Conservation (phyloP, 2,113 vertebrate species). For the Pseudorectes ferrugineus region DNA sequence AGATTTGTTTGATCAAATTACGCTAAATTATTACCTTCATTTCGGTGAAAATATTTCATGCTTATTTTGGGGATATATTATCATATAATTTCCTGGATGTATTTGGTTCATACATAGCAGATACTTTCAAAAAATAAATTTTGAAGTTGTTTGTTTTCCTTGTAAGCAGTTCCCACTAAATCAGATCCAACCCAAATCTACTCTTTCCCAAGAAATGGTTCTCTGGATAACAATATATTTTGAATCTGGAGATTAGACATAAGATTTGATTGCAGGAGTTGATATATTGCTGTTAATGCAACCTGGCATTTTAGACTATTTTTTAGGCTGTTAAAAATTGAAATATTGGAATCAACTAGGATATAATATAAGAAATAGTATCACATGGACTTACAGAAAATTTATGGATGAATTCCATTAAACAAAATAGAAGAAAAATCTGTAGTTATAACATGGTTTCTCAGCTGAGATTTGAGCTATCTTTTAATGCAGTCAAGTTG, state of each 20-base stretch:
- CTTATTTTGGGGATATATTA: neutral
- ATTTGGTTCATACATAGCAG: neutral
- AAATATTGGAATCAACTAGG: neutral
- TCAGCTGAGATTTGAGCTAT: neutral
- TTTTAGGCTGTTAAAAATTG: neutral
- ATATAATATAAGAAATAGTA: neutral
- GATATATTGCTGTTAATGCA: neutral
- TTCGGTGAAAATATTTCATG: neutral
- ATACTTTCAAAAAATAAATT: neutral
- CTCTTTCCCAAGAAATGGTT: constrained; percentile 31
- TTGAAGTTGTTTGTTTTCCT: neutral
- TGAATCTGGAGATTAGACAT: constrained; percentile 29
- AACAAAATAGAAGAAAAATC: neutral
- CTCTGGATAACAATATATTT: constrained; percentile 51
- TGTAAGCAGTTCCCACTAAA: neutral
- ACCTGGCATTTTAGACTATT: neutral
- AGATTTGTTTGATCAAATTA: neutral
- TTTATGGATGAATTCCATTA: neutral
- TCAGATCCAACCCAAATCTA: constrained; percentile 33
- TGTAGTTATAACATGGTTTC: neutral
- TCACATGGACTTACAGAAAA: neutral
- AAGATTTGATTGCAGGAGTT: neutral
- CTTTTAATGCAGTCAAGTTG: neutral
- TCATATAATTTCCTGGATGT: neutral
- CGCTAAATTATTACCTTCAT: neutral